Evolutionary conservation across 2,888 invertebrate genomes (phyloP).

Genomic region (Nebria salina): DNA sequence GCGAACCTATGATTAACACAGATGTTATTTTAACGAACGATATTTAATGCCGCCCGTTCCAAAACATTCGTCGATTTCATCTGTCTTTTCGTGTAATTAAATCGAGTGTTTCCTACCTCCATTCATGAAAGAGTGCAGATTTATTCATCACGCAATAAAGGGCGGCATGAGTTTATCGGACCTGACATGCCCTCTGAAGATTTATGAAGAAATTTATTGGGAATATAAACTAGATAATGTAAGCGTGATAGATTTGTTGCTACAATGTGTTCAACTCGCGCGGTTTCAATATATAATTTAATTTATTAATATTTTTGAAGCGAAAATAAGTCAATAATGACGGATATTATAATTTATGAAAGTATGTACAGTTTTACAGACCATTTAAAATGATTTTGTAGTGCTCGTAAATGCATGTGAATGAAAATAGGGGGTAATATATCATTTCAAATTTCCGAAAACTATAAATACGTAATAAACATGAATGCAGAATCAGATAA

Average conservation of each 20-base stretch:
- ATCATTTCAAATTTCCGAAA: no score
- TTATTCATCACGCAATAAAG: conserved; percentile 27
- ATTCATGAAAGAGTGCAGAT: conserved; percentile 26
- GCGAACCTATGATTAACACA: conserved; percentile 37
- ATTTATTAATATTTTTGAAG: no score
- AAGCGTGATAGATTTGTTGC: not conserved
- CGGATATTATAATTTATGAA: no score
- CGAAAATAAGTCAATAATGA: no score
- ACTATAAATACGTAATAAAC: no score
- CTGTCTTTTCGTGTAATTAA: conserved; percentile 41
- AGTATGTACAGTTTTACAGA: no score
- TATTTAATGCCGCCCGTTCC: conserved; percentile 19
- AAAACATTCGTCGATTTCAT: conserved; percentile 36
- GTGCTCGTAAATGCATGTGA: no score
- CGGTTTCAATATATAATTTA: no score
- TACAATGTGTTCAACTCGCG: not conserved
- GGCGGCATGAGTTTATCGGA: conserved; percentile 30
- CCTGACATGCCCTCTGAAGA: conserved; percentile 33
- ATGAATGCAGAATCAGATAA: not conserved
- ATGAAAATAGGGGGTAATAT: no score
- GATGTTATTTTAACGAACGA: conserved; percentile 37
- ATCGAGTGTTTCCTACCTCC: conserved; percentile 25
- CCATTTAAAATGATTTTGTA: no score
- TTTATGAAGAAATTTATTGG: conserved; percentile 42
- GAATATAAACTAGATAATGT: conserved; percentile 35